Percentiles rank a stretch among this genome's conserved stretches.
phyloP scores from a whole-genome alignment of 2,113 vertebrate genomes.

The Amphiprion ocellaris region DNA sequence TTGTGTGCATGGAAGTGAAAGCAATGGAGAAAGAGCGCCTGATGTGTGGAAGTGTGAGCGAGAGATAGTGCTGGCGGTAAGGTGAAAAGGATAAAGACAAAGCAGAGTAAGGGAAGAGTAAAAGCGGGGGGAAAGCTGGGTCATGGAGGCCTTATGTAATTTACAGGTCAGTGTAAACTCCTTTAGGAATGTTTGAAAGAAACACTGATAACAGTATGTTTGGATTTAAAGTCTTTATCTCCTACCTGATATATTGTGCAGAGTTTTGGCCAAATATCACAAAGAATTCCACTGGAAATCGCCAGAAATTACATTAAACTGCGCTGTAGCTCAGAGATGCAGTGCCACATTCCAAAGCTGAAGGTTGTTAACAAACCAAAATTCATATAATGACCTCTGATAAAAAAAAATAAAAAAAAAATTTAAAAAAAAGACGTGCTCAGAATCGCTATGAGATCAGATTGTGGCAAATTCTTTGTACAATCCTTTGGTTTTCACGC shows the following conservation, averaged over 20 bases:
- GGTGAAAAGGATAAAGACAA: slow-evolving; percentile 71
- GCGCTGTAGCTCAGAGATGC: no score
- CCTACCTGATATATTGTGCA: no score
- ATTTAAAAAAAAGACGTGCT: no score
- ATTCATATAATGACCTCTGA: no score
- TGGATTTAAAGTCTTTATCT: neutral
- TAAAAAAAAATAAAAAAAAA: no score
- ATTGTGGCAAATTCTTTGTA: no score
- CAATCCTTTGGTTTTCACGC: no score
- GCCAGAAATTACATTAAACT: no score
- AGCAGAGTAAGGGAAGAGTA: slow-evolving; percentile 51
- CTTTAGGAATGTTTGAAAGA: slow-evolving; percentile 11
- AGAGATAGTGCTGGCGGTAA: slow-evolving; percentile 53
- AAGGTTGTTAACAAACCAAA: no score
- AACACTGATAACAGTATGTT: neutral
- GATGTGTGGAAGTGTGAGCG: slow-evolving; percentile 15
- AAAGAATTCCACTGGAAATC: no score
- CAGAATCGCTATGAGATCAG: no score
- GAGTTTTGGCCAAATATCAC: no score
- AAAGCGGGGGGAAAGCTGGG: slow-evolving; percentile 54
- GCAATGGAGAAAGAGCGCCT: slow-evolving; percentile 7
- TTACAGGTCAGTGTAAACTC: slow-evolving; percentile 57
- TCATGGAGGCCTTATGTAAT: slow-evolving; percentile 65
- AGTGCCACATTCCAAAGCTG: neutral
- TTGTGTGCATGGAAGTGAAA: slow-evolving; percentile 7